phyloP scores from a whole-genome alignment of 2,888 invertebrate species.

The Rhamnusium bicolor region DNA sequence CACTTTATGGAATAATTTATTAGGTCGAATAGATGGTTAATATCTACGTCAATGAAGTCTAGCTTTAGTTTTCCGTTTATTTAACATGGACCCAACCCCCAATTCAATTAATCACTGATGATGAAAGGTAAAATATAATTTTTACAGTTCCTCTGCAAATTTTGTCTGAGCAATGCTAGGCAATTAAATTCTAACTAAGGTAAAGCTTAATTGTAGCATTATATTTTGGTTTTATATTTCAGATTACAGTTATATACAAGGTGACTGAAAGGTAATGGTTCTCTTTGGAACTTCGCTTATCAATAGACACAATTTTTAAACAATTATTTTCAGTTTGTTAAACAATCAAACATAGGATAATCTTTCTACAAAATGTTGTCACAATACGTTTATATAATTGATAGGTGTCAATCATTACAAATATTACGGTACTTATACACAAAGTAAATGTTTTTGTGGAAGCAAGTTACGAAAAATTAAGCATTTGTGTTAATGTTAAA shows the following conservation, averaged over 20 bases:
- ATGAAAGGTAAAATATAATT: background rate
- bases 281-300: background rate
- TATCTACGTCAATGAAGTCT: background rate
- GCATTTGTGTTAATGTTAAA: too few species aligned
- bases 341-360: too few species aligned
- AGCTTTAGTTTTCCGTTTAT: background rate
- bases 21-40: background rate
- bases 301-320: too few species aligned
- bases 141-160: background rate
- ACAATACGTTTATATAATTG: too few species aligned
- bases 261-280: too few species aligned
- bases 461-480: too few species aligned
- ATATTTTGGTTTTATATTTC: too few species aligned
- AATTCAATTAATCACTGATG: background rate
- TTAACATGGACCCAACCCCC: background rate
- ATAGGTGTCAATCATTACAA: too few species aligned
- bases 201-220: background rate
- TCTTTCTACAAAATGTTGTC: too few species aligned
- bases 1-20: constrained; percentile 3
- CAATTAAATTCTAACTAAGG: background rate
- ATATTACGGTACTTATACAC: too few species aligned
- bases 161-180: background rate
- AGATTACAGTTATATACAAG: background rate
- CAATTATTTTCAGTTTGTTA: too few species aligned
- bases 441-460: too few species aligned